Evolutionary conservation across 2,888 invertebrate genomes (phyloP).

Genomic region (Lasiommata megera): DNA sequence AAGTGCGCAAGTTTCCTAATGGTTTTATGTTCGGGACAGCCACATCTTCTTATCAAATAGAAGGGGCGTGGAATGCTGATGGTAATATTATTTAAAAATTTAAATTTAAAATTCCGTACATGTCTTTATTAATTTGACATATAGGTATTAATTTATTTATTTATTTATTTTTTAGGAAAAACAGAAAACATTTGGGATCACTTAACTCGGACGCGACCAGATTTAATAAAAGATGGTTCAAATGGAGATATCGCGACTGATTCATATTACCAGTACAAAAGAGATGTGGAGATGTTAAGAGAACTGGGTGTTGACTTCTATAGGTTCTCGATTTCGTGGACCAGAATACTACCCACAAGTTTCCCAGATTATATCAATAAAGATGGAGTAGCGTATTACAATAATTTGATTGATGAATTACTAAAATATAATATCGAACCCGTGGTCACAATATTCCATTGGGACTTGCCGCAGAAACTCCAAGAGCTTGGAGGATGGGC

Average conservation of each 20-base stretch:
- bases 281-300: conserved; percentile 74
- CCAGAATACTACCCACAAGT: conserved; percentile 82
- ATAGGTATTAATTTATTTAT: too few species aligned
- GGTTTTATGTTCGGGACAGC: conserved; percentile 47
- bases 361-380: conserved; percentile 71
- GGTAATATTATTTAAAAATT: conserved; percentile 46
- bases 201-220: conserved; percentile 48
- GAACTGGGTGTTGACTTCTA: conserved; percentile 70
- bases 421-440: conserved; percentile 82
- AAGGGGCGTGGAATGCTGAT: conserved; percentile 74
- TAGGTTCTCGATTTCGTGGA: conserved; percentile 82
- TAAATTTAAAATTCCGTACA: too few species aligned
- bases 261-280: conserved; percentile 81
- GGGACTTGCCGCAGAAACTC: conserved; percentile 77
- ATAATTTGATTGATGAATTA: conserved; percentile 83
- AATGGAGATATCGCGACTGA: conserved; percentile 83
- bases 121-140: too few species aligned
- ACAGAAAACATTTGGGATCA: conserved; percentile 55
- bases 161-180: not conserved
- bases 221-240: conserved; percentile 42
- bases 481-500: conserved; percentile 79
- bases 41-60: conserved; percentile 74
- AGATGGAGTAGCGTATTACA: conserved; percentile 84
- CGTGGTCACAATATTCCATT: conserved; percentile 78
- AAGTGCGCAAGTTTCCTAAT: conserved; percentile 43